These are phyloP conservation scores for Tauraco erythrolophus DNA, from an alignment of 2,113 vertebrate species.

Conservation along the genomic window DNA sequence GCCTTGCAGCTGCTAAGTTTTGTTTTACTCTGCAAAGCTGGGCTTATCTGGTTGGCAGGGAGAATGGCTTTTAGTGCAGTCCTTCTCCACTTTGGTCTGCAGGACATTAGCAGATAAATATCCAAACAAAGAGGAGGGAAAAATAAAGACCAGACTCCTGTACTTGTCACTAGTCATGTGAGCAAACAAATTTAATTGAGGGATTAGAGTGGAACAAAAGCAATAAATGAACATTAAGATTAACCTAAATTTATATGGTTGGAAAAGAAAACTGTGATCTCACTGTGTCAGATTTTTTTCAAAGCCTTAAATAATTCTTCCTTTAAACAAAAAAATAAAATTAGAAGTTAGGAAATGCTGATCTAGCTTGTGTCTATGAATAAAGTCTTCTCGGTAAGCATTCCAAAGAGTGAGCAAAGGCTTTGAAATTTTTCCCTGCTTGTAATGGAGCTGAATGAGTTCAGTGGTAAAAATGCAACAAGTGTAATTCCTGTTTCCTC, in stretches of 20 bases:
- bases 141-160: background rate
- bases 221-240: background rate
- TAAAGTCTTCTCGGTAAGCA: background rate
- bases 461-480: slow-evolving; percentile 43
- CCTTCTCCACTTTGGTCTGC: background rate
- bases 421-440: background rate
- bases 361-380: slow-evolving; percentile 5
- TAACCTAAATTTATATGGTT: background rate
- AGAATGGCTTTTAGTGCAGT: background rate
- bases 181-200: background rate
- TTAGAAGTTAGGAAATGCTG: background rate
- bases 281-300: background rate
- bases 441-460: slow-evolving; percentile 22
- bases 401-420: background rate
- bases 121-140: background rate
- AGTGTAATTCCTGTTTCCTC: slow-evolving; percentile 31
- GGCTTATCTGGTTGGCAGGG: background rate
- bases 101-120: background rate
- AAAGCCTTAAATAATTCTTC: background rate
- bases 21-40: background rate
- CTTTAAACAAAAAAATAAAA: background rate
- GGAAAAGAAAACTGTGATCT: background rate
- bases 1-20: background rate
- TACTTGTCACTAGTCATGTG: background rate
- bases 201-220: background rate